Conservation (phyloP, 1,140 invertebrate genomes). For the Drosophila subobscura region DNA sequence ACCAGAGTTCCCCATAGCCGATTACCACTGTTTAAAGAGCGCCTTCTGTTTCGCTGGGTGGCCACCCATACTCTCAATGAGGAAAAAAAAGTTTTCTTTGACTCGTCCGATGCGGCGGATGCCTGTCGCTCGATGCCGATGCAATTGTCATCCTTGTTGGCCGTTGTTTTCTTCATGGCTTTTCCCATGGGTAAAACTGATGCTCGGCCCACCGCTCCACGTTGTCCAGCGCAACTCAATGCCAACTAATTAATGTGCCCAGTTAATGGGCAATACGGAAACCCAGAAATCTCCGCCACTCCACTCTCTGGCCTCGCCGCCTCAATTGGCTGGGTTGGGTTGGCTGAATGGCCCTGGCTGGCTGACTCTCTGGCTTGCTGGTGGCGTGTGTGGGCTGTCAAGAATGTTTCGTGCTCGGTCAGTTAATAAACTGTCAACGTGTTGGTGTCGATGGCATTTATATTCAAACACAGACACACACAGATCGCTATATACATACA, state of each 20-base stretch:
- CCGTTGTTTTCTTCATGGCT: conserved; percentile 27
- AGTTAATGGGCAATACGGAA: conserved; percentile 69
- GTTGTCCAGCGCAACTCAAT: conserved; percentile 64
- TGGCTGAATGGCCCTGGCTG: too few relatives aligned
- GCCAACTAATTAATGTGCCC: conserved; percentile 75
- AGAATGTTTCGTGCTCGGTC: conserved; percentile 69
- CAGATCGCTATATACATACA: not conserved
- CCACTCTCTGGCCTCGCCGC: not conserved
- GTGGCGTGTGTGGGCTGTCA: conserved; percentile 58
- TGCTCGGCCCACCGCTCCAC: not conserved
- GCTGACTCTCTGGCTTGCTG: not conserved
- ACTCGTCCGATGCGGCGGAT: too few relatives aligned
- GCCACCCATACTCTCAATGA: not conserved
- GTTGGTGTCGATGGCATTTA: conserved; percentile 43
- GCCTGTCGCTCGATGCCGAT: not conserved
- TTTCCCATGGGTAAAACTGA: conserved; percentile 39
- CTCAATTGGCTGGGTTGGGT: not conserved
- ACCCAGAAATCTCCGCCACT: conserved; percentile 41
- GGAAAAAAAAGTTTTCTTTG: conserved; percentile 25
- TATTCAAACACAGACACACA: conserved; percentile 10
- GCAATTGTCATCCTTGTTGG: conserved; percentile 29
- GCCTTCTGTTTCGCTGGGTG: conserved; percentile 38
- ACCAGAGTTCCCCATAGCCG: conserved; percentile 14
- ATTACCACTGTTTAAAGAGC: conserved; percentile 28
- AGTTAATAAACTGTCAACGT: conserved; percentile 78